phyloP scores from a whole-genome alignment of 2,888 invertebrate species.

The Lasioglossum figueresi region DNA sequence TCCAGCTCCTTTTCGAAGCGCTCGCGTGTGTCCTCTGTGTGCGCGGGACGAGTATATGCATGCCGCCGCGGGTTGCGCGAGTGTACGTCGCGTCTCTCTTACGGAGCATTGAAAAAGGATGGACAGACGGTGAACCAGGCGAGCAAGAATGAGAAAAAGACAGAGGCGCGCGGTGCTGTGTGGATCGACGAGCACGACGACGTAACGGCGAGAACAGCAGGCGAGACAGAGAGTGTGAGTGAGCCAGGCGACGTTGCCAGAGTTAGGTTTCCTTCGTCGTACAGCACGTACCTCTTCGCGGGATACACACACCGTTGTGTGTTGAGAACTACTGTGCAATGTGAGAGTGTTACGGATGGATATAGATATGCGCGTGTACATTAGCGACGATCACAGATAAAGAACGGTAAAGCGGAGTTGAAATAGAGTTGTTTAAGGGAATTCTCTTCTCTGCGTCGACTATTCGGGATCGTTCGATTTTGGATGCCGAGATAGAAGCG shows the following conservation, averaged over 20 bases:
- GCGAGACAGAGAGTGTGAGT: constrained; percentile 71
- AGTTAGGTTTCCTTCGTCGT: constrained; percentile 65
- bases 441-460: too few relatives aligned
- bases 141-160: constrained; percentile 52
- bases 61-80: background rate
- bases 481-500: too few relatives aligned
- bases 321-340: constrained; percentile 32
- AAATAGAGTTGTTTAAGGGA: background rate
- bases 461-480: too few relatives aligned
- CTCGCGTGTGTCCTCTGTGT: background rate
- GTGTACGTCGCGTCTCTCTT: background rate
- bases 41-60: background rate
- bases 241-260: constrained; percentile 79
- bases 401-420: constrained; percentile 7
- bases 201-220: constrained; percentile 67
- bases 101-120: constrained; percentile 39
- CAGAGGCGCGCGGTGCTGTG: constrained; percentile 38
- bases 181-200: constrained; percentile 53
- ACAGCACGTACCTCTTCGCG: constrained; percentile 46
- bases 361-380: background rate
- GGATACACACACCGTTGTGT: background rate
- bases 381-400: background rate
- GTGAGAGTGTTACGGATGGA: constrained; percentile 29
- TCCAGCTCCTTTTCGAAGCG: background rate
- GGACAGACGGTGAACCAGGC: constrained; percentile 27